phyloP scores from a whole-genome alignment of 2,888 invertebrate species.

The Drosophila mimetica region DNA sequence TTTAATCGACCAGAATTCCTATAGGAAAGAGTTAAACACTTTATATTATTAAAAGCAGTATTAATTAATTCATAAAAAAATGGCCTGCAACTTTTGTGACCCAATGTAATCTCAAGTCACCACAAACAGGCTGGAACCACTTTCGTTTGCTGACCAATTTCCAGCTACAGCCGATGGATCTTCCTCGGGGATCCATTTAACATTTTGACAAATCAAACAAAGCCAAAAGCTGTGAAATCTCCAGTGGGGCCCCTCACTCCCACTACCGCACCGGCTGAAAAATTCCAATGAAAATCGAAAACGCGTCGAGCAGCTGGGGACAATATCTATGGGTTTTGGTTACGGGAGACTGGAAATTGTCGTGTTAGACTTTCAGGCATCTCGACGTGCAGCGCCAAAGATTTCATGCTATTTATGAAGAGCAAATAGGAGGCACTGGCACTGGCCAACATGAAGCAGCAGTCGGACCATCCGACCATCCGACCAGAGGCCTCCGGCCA shows the following conservation, averaged over 20 bases:
- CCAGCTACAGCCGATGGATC: slow-evolving; percentile 23
- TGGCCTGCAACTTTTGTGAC: neutral
- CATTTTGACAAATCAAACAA: slow-evolving; percentile 54
- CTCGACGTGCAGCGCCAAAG: slow-evolving; percentile 72
- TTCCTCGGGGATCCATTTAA: slow-evolving; percentile 41
- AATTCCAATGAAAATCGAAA: slow-evolving; percentile 77
- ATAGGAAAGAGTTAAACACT: too few relatives aligned
- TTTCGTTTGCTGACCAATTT: slow-evolving; percentile 38
- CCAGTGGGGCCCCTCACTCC: slow-evolving; percentile 21
- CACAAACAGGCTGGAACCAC: slow-evolving; percentile 25
- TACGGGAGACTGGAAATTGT: slow-evolving; percentile 66
- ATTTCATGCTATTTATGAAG: slow-evolving; percentile 79
- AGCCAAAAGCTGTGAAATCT: slow-evolving; percentile 46
- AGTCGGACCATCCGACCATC: neutral
- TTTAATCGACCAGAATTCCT: too few relatives aligned
- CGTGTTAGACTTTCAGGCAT: slow-evolving; percentile 79
- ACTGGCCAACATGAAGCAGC: slow-evolving; percentile 9
- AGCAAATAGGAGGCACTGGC: slow-evolving; percentile 62
- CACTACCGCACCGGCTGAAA: slow-evolving; percentile 12
- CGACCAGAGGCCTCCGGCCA: slow-evolving; percentile 48
- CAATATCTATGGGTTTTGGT: slow-evolving; percentile 42
- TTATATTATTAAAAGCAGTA: too few relatives aligned
- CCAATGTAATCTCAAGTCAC: neutral
- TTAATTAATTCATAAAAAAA: neutral
- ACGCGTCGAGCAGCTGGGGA: slow-evolving; percentile 32